Conservation (phyloP, 2,888 invertebrate genomes). For the Philereme vetulata region DNA sequence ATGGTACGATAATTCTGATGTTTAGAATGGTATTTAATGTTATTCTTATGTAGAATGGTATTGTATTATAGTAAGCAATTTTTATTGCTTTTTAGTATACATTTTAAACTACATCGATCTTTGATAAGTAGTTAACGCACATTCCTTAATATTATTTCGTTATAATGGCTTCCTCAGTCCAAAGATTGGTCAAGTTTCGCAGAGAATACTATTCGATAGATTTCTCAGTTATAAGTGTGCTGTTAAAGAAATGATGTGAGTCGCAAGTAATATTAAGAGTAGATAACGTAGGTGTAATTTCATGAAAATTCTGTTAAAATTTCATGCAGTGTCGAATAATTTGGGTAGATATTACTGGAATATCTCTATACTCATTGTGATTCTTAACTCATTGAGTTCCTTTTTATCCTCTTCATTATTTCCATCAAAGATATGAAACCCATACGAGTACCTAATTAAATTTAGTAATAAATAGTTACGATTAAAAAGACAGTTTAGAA, state of each 20-base stretch:
- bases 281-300: constrained; percentile 18
- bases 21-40: constrained; percentile 67
- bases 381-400: neutral
- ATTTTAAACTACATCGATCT: constrained; percentile 38
- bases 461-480: constrained; percentile 1
- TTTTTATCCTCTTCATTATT: neutral
- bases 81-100: constrained; percentile 54
- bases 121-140: constrained; percentile 58
- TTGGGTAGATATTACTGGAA: neutral
- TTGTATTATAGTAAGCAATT: constrained; percentile 56
- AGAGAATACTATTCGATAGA: constrained; percentile 31
- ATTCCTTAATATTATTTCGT: constrained; percentile 62
- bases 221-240: constrained; percentile 33
- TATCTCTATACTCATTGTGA: neutral
- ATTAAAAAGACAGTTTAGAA: constrained; percentile 10
- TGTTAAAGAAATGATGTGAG: constrained; percentile 1
- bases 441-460: constrained; percentile 2
- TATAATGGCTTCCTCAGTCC: constrained; percentile 67
- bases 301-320: constrained; percentile 1
- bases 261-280: constrained; percentile 14
- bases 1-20: constrained; percentile 47
- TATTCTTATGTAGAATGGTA: constrained; percentile 64
- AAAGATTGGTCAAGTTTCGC: constrained; percentile 67
- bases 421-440: neutral
- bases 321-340: constrained; percentile 5